Percentiles rank a stretch among this genome's conserved stretches.
phyloP scores from a whole-genome alignment of 2,888 invertebrate genomes.

The Linyphia triangularis region DNA sequence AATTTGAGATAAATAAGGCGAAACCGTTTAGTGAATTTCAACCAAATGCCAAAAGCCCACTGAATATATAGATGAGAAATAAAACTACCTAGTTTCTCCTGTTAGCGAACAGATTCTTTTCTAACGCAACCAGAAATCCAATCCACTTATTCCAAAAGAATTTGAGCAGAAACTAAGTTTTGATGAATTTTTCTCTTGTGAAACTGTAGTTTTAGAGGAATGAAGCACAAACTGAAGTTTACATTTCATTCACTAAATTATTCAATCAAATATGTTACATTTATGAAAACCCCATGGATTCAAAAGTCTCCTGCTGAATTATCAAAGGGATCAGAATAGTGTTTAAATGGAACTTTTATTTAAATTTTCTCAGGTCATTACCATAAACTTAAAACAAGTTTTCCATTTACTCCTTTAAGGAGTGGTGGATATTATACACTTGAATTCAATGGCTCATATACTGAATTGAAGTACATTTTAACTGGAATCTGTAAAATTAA shows the following conservation, averaged over 20 bases:
- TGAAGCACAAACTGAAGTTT: background rate
- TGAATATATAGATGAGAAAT: too few species aligned
- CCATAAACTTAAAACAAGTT: slow-evolving; percentile 28
- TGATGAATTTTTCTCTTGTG: background rate
- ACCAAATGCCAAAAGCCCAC: too few species aligned
- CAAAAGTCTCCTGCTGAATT: slow-evolving; percentile 33
- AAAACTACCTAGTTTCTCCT: too few species aligned
- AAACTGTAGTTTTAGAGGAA: background rate
- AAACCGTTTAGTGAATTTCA: too few species aligned
- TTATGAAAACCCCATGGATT: slow-evolving; percentile 31
- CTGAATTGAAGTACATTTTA: slow-evolving; percentile 11
- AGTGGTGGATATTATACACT: slow-evolving; percentile 8
- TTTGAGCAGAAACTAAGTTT: background rate
- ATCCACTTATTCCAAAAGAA: background rate
- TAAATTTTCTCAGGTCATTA: slow-evolving; percentile 35
- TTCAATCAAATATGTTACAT: slow-evolving; percentile 23
- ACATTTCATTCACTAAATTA: slow-evolving; percentile 23
- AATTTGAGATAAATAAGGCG: too few species aligned
- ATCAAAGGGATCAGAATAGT: slow-evolving; percentile 37
- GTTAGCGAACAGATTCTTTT: background rate
- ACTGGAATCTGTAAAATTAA: too few species aligned
- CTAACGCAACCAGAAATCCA: background rate
- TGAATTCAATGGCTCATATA: slow-evolving; percentile 30
- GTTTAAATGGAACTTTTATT: slow-evolving; percentile 54
- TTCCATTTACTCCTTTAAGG: background rate